Conservation (phyloP, 2,888 invertebrate species). For the Yponomeuta cagnagella region DNA sequence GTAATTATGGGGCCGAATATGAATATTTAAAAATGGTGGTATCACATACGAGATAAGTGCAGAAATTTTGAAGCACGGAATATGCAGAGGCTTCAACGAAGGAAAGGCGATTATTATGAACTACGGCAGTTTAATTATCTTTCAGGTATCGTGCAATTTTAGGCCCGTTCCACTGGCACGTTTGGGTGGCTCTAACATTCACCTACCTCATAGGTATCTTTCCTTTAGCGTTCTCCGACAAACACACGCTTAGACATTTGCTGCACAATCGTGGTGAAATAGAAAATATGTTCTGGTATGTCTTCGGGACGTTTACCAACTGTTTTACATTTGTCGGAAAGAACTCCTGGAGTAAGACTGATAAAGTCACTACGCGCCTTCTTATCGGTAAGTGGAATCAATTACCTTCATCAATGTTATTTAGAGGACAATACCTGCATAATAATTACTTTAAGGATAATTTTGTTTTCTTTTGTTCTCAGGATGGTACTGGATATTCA, state of each 20-base stretch:
- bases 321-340: constrained; percentile 82
- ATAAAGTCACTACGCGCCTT: constrained; percentile 81
- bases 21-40: no score
- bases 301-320: constrained; percentile 90
- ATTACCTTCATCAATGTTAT: constrained; percentile 1
- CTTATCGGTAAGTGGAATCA: constrained; percentile 77
- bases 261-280: constrained; percentile 82
- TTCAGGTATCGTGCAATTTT: constrained; percentile 86
- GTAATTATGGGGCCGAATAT: no score
- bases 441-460: no score
- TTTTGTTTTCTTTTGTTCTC: not conserved
- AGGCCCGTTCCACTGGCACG: constrained; percentile 88
- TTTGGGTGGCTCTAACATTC: constrained; percentile 83
- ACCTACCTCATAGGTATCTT: constrained; percentile 84
- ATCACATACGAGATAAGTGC: not conserved
- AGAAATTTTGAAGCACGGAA: not conserved
- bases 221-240: constrained; percentile 84
- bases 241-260: constrained; percentile 79
- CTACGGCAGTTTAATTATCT: constrained; percentile 7
- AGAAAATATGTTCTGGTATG: constrained; percentile 92
- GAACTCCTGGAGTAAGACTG: constrained; percentile 82
- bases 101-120: no score
- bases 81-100: no score
- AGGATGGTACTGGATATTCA: constrained; percentile 91
- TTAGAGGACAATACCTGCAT: not conserved